phyloP scores from a whole-genome alignment of 2,888 invertebrate species.

The Chymomyza amoena region DNA sequence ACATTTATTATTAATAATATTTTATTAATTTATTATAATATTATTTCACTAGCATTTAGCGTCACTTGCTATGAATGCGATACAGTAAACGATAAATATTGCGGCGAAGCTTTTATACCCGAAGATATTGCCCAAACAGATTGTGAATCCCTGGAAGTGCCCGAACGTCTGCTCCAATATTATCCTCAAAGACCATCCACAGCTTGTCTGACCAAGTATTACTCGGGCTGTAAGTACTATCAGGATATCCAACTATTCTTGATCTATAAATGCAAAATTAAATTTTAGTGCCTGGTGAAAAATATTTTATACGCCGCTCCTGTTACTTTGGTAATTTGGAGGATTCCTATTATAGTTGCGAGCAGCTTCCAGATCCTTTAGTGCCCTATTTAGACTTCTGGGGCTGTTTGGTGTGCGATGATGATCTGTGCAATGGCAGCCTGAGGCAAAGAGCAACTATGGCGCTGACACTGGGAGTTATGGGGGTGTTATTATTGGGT shows the following conservation, averaged over 20 bases:
- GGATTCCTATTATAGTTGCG: slow-evolving; percentile 41
- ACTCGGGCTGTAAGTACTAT: slow-evolving; percentile 61
- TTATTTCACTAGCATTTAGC: slow-evolving; percentile 45
- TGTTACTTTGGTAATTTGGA: slow-evolving; percentile 61
- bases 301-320: slow-evolving; percentile 60
- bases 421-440: slow-evolving; percentile 60
- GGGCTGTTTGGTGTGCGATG: slow-evolving; percentile 55
- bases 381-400: slow-evolving; percentile 50
- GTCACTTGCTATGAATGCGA: slow-evolving; percentile 76
- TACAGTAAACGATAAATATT: slow-evolving; percentile 66
- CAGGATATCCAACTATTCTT: not conserved
- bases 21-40: not conserved
- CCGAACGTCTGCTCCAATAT: slow-evolving; percentile 49
- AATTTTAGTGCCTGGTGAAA: slow-evolving; percentile 39
- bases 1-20: too few species aligned
- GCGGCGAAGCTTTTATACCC: slow-evolving; percentile 58
- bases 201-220: slow-evolving; percentile 71
- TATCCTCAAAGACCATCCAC: slow-evolving; percentile 59
- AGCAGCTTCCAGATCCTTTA: slow-evolving; percentile 58
- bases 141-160: slow-evolving; percentile 65
- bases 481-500: not conserved
- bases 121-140: slow-evolving; percentile 67
- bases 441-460: not conserved
- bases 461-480: not conserved
- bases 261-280: not conserved